A percentile compares a stretch with the other conserved stretches of the same genome.
phyloP scores from a whole-genome alignment of 2,113 vertebrate species.

The Recurvirostra avosetta region DNA sequence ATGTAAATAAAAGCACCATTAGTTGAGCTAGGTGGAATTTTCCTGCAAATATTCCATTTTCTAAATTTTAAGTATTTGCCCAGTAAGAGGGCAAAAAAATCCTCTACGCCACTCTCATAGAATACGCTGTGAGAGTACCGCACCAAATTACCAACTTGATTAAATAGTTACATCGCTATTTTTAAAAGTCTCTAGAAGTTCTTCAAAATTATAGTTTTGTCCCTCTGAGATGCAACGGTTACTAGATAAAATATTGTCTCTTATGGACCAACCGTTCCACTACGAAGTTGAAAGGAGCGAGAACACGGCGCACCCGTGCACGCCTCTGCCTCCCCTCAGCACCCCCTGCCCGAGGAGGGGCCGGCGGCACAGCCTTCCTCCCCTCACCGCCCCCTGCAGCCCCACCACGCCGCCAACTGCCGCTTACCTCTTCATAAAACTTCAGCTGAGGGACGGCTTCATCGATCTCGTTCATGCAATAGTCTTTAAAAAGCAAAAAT shows the following conservation, averaged over 20 bases:
- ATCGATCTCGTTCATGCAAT: slow-evolving; percentile 92
- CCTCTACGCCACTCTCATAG: neutral
- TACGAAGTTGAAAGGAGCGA: fast-evolving
- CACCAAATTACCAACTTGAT: neutral
- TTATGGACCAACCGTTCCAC: no score
- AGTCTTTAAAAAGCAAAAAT: slow-evolving; percentile 97
- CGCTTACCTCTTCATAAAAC: slow-evolving; percentile 94
- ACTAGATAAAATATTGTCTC: neutral
- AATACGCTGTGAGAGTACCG: no score
- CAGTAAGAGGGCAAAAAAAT: neutral
- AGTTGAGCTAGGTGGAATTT: neutral
- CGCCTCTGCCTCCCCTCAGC: neutral
- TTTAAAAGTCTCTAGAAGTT: neutral
- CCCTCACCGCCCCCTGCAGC: neutral
- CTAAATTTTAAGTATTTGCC: neutral
- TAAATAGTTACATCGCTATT: neutral
- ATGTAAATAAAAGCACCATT: neutral
- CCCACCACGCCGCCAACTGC: neutral
- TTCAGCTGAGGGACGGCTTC: slow-evolving; percentile 96
- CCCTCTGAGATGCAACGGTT: neutral
- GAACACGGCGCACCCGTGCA: fast-evolving
- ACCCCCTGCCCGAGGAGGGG: fast-evolving
- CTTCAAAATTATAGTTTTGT: neutral
- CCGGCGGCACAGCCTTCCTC: fast-evolving
- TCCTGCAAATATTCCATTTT: neutral